Evolutionary conservation across 2,888 invertebrate species (phyloP).

Genomic region (Drosophila buzzatii): DNA sequence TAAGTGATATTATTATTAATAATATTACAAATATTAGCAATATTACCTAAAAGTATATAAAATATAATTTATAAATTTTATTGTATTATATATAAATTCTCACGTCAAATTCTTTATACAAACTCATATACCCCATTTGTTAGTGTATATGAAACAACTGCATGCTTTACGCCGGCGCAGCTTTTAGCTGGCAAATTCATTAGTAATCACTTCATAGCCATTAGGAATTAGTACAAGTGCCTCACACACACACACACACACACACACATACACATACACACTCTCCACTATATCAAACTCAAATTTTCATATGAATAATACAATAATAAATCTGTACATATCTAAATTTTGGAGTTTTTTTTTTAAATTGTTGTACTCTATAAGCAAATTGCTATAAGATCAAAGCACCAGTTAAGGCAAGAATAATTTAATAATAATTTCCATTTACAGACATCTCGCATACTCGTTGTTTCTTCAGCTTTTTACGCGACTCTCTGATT

Average conservation of each 20-base stretch:
- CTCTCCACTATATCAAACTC: not conserved
- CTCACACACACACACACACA: constrained; percentile 26
- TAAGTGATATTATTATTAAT: no score
- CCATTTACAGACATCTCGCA: not conserved
- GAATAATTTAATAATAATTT: no score
- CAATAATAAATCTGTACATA: not conserved
- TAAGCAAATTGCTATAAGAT: not conserved
- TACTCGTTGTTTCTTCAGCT: not conserved
- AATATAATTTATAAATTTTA: not conserved
- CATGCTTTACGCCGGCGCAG: constrained; percentile 35
- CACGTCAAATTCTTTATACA: not conserved
- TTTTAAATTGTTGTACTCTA: not conserved
- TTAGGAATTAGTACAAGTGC: constrained; percentile 78
- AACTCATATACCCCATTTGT: not conserved
- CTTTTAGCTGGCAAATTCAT: constrained; percentile 69
- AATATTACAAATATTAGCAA: no score
- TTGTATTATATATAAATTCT: not conserved
- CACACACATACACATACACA: not conserved
- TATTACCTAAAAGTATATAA: no score
- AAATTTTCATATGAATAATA: not conserved
- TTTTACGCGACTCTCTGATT: not conserved
- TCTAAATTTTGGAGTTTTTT: not conserved
- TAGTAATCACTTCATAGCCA: constrained; percentile 76
- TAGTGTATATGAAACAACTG: constrained; percentile 19
- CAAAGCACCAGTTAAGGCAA: not conserved